These are phyloP conservation scores for Cossypha caffra DNA, from an alignment of 2,797 vertebrate species.

Conservation along the genomic window DNA sequence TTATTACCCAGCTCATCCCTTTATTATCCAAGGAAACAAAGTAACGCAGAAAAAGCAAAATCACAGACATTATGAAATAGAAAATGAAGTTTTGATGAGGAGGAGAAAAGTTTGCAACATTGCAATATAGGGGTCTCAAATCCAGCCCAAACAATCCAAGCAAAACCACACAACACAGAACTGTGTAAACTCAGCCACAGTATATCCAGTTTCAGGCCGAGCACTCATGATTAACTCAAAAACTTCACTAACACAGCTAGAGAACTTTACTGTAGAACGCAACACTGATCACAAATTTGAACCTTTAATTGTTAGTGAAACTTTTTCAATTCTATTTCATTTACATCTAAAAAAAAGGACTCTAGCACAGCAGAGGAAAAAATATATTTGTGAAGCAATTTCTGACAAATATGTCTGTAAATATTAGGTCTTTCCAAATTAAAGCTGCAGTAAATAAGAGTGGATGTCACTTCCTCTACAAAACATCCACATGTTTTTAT, in stretches of 20 bases:
- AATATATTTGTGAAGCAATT: not conserved
- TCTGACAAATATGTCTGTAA: not conserved
- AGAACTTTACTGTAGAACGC: not conserved
- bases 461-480: not conserved
- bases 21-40: not conserved
- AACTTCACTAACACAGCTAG: not conserved
- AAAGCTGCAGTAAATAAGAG: not conserved
- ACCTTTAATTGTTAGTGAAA: not conserved
- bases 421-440: not conserved
- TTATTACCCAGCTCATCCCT: not conserved
- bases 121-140: not conserved
- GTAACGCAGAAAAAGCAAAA: not conserved
- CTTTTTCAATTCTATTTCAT: not conserved
- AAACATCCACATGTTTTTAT: not conserved
- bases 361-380: not conserved
- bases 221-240: not conserved
- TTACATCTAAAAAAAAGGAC: not conserved
- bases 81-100: not conserved
- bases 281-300: not conserved
- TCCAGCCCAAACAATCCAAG: not conserved
- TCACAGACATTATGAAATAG: not conserved
- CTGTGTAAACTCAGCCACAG: not conserved
- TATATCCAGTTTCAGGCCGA: not conserved
- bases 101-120: not conserved
- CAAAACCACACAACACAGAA: not conserved